These are phyloP conservation scores for Eolophus roseicapilla DNA, from an alignment of 2,113 vertebrate genomes.

Conservation along the genomic window DNA sequence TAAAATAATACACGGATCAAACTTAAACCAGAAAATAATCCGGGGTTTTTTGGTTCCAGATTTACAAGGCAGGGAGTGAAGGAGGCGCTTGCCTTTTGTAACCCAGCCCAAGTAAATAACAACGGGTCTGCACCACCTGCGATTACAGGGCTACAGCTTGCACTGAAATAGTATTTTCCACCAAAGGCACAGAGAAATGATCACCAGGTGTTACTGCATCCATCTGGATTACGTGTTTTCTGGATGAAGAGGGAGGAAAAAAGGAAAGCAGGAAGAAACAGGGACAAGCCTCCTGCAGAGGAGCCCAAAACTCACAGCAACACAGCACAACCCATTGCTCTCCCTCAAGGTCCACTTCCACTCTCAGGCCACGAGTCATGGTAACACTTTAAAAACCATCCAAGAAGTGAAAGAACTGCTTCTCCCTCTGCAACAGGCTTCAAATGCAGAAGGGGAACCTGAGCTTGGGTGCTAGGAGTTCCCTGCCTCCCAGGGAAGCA, in stretches of 20 bases:
- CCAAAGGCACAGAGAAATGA: background rate
- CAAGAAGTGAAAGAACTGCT: background rate
- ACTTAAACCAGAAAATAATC: background rate
- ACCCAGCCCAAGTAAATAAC: background rate
- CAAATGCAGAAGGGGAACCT: fast-evolving
- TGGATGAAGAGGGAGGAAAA: fast-evolving
- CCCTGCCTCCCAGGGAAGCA: background rate
- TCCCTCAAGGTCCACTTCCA: background rate
- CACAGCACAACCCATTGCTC: background rate
- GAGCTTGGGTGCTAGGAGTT: background rate
- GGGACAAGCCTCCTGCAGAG: background rate
- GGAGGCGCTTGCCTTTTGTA: background rate
- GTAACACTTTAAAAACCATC: background rate
- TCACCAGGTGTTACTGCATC: background rate
- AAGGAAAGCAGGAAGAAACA: background rate
- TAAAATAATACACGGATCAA: background rate
- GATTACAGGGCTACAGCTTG: background rate
- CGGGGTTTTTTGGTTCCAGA: background rate
- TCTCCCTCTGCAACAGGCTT: background rate
- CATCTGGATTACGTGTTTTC: background rate
- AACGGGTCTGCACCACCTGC: background rate
- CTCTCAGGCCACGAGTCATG: fast-evolving
- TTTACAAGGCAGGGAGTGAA: background rate
- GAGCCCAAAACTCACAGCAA: background rate
- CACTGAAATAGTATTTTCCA: background rate